Conservation (phyloP, 2,113 vertebrate species). For the Corvus moneduloides region DNA sequence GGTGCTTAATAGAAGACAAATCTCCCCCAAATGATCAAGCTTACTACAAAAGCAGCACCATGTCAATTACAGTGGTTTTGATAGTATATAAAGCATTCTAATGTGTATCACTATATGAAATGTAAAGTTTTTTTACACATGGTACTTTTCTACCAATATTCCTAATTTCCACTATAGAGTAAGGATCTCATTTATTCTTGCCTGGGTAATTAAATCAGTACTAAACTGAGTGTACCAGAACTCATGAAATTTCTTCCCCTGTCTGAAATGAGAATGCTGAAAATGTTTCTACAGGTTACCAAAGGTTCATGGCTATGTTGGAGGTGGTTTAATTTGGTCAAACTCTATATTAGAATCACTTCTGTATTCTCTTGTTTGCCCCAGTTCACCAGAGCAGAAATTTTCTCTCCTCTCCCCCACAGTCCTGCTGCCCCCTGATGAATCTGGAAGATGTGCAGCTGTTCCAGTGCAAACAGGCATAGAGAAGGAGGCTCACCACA, state of each 20-base stretch:
- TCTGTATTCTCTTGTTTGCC: neutral
- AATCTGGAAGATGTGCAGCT: neutral
- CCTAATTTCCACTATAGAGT: neutral
- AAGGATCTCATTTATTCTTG: neutral
- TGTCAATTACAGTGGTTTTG: neutral
- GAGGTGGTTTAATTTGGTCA: neutral
- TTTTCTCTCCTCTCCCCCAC: fast-evolving
- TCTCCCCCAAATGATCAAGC: neutral
- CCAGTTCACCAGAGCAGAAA: neutral
- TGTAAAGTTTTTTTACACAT: neutral
- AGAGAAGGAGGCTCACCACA: neutral
- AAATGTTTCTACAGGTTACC: neutral
- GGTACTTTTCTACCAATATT: neutral
- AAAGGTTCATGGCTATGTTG: neutral
- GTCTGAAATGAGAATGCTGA: neutral
- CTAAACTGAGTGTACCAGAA: neutral
- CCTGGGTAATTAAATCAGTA: neutral
- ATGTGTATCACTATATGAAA: neutral
- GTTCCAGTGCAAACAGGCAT: neutral
- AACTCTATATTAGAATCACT: neutral
- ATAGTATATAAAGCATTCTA: neutral
- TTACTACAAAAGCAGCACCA: neutral
- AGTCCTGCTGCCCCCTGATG: fast-evolving
- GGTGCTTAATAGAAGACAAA: neutral
- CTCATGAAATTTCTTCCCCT: neutral